phyloP scores from a whole-genome alignment of 2,888 invertebrate genomes.

The Steinernema hermaphroditum region DNA sequence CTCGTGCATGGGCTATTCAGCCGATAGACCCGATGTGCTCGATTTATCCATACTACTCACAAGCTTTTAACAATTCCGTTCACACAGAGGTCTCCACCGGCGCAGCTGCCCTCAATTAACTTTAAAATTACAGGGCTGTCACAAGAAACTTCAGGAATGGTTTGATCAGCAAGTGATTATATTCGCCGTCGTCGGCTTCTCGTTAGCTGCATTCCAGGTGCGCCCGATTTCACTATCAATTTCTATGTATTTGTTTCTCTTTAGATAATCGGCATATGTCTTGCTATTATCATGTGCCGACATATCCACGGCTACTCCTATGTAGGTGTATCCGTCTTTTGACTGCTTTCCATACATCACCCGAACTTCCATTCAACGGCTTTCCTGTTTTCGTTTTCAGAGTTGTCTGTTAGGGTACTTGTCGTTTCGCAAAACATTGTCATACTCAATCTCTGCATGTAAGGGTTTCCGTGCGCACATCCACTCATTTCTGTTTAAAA shows the following conservation, averaged over 20 bases:
- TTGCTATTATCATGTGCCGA: conserved; percentile 40
- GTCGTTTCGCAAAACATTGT: too few relatives aligned
- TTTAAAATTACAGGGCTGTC: conserved; percentile 51
- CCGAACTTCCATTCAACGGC: background rate
- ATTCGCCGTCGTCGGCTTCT: conserved; percentile 52
- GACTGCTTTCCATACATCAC: background rate
- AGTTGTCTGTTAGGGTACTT: too few relatives aligned
- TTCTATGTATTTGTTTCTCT: conserved; percentile 26
- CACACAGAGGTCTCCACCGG: conserved; percentile 49
- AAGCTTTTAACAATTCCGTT: conserved; percentile 55
- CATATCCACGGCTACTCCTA: conserved; percentile 43
- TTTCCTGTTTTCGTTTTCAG: background rate
- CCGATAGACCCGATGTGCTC: conserved; percentile 64
- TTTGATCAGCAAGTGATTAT: conserved; percentile 55
- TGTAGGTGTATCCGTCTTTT: conserved; percentile 26
- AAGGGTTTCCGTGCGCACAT: too few relatives aligned
- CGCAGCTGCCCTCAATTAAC: conserved; percentile 25
- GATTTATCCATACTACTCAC: conserved; percentile 56
- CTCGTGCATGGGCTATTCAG: conserved; percentile 58
- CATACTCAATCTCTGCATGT: too few relatives aligned
- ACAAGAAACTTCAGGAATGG: conserved; percentile 53
- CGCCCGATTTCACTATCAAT: background rate
- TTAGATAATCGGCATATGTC: conserved; percentile 51
- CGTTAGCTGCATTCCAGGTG: conserved; percentile 53
- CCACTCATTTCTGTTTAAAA: too few relatives aligned